These are phyloP conservation scores for cat (Felis catus) DNA, from an alignment of 2,113 vertebrate genomes.

Conservation along the genomic window DNA sequence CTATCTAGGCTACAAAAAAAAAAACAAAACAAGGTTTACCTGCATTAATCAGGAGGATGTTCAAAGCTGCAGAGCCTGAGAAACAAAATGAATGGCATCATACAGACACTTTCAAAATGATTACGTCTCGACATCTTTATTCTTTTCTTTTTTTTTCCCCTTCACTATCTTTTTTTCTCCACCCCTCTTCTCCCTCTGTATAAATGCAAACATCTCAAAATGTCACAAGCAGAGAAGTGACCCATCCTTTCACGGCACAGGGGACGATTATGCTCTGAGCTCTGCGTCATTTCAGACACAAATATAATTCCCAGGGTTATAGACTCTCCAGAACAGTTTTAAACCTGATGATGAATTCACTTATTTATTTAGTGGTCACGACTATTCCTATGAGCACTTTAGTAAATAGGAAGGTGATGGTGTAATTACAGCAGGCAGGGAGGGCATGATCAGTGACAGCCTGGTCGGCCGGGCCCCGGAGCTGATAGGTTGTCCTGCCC, in stretches of 20 bases:
- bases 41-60: slow-evolving; percentile 55
- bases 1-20: not conserved
- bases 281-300: slow-evolving; percentile 52
- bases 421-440: not conserved
- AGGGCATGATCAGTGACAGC: slow-evolving; percentile 39
- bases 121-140: not conserved
- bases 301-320: not conserved
- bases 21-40: not conserved
- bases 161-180: not conserved
- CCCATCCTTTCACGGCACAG: not conserved
- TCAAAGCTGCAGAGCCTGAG: slow-evolving; percentile 15
- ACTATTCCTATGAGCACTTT: not conserved
- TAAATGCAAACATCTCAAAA: not conserved
- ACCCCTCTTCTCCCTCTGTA: not conserved
- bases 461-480: not conserved
- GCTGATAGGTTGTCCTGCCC: slow-evolving; percentile 71
- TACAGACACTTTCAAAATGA: not conserved
- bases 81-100: accelerated
- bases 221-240: not conserved
- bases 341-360: slow-evolving; percentile 1
- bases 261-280: not conserved
- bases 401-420: not conserved
- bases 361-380: not conserved
- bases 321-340: slow-evolving; percentile 32
- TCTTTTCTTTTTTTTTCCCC: not conserved